phyloP scores from a whole-genome alignment of 1,140 invertebrate genomes.

The Mizuhopecten yessoensis region DNA sequence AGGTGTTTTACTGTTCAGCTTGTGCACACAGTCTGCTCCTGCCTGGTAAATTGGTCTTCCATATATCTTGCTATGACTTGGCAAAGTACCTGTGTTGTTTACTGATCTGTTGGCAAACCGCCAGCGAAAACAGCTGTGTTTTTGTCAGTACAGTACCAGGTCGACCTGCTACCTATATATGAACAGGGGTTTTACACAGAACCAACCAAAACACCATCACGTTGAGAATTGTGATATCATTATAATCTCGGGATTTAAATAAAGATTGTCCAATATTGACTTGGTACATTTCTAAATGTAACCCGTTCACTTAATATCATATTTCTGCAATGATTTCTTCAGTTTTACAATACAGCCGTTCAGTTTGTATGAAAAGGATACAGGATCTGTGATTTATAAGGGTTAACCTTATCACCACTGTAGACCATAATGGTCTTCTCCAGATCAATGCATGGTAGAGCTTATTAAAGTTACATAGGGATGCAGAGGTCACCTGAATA shows the following conservation, averaged over 20 bases:
- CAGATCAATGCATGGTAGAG: no score
- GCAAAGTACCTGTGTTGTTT: conserved; percentile 33
- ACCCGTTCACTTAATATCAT: no score
- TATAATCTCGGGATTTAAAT: not conserved
- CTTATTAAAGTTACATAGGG: no score
- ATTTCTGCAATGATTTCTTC: no score
- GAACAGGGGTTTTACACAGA: not conserved
- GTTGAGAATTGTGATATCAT: no score
- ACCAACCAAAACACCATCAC: not conserved
- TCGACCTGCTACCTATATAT: conserved; percentile 10
- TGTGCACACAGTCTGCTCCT: not conserved
- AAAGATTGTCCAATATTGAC: not conserved
- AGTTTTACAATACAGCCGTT: no score
- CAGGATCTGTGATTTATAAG: no score
- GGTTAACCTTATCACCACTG: no score
- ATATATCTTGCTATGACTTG: conserved; percentile 34
- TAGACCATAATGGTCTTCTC: no score
- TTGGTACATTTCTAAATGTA: not conserved
- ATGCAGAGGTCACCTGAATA: no score
- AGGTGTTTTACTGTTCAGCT: not conserved
- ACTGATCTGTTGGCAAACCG: not conserved
- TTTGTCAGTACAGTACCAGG: conserved; percentile 15
- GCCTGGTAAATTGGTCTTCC: conserved; percentile 27
- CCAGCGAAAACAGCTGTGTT: conserved; percentile 24
- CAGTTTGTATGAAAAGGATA: no score